Evolutionary conservation across 2,113 vertebrate genomes (phyloP).

Genomic region (Delphinus delphis): DNA sequence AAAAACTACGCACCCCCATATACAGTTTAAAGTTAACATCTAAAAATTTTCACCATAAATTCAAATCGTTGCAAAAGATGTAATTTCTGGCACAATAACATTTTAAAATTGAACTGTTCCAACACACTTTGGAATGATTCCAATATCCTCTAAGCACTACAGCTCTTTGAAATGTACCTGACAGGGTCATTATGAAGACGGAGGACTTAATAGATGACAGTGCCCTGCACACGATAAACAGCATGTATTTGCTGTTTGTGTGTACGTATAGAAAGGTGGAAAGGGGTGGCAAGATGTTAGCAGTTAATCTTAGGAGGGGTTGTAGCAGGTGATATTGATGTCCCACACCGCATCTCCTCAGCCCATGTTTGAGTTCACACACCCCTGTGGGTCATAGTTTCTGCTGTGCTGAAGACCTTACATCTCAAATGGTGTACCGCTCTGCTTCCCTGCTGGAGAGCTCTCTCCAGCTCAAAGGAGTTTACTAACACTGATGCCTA

Average conservation of each 20-base stretch:
- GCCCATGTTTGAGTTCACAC: not conserved
- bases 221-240: not conserved
- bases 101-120: not conserved
- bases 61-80: slow-evolving; percentile 33
- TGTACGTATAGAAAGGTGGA: not conserved
- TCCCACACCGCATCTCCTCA: not conserved
- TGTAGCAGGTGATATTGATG: rapidly evolving
- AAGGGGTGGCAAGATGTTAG: not conserved
- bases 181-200: not conserved
- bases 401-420: not conserved
- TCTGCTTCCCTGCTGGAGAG: not conserved
- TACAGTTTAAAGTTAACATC: slow-evolving; percentile 22
- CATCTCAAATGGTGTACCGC: too few species aligned
- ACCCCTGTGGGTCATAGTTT: not conserved
- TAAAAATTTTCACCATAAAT: not conserved
- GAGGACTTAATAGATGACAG: not conserved
- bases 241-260: not conserved
- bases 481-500: not conserved
- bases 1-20: not conserved
- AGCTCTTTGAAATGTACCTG: not conserved
- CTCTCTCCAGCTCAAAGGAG: not conserved
- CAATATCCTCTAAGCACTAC: not conserved
- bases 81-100: not conserved
- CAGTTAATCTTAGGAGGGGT: not conserved
- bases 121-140: not conserved